Evolutionary conservation across 30 jellyfish, hydroid and myxozoan species (phyloP).

Genomic region (Phacellophora camtschatica): DNA sequence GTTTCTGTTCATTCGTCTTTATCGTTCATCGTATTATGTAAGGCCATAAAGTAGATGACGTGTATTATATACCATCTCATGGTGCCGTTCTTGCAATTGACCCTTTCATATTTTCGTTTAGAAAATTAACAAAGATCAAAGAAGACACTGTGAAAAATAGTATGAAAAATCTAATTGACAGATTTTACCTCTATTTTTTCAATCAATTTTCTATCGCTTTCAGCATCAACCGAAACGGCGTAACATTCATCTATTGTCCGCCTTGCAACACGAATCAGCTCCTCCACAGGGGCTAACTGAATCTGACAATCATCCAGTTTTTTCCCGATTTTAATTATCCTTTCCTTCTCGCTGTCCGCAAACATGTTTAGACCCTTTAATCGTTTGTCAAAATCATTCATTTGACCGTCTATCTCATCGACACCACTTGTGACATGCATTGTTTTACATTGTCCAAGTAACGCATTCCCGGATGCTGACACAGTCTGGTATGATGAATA

Average conservation of each 20-base stretch:
- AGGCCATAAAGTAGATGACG: too few relatives aligned
- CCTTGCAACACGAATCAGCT: slow-evolving; percentile 60
- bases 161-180: neutral
- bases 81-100: too few relatives aligned
- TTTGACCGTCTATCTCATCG: slow-evolving; percentile 67
- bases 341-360: slow-evolving; percentile 63
- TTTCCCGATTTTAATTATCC: slow-evolving; percentile 51
- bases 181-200: slow-evolving; percentile 59
- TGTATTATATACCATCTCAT: too few relatives aligned
- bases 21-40: too few relatives aligned
- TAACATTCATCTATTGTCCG: slow-evolving; percentile 39
- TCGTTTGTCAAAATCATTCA: slow-evolving; percentile 60
- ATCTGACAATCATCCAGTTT: slow-evolving; percentile 71
- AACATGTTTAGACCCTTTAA: slow-evolving; percentile 63
- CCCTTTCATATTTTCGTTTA: too few relatives aligned
- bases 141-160: too few relatives aligned
- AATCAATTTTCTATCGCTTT: slow-evolving; percentile 56
- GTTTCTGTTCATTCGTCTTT: too few relatives aligned
- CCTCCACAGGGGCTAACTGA: slow-evolving; percentile 73
- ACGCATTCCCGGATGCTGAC: slow-evolving; percentile 51
- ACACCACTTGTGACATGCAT: slow-evolving; percentile 73
- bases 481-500: slow-evolving; percentile 27
- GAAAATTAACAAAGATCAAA: too few relatives aligned
- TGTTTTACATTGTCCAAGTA: slow-evolving; percentile 45
- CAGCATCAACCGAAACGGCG: slow-evolving; percentile 75